Percentiles rank a stretch among this genome's conserved stretches.
phyloP scores from a whole-genome alignment of 2,113 vertebrate genomes.

The Oncorhynchus mykiss region DNA sequence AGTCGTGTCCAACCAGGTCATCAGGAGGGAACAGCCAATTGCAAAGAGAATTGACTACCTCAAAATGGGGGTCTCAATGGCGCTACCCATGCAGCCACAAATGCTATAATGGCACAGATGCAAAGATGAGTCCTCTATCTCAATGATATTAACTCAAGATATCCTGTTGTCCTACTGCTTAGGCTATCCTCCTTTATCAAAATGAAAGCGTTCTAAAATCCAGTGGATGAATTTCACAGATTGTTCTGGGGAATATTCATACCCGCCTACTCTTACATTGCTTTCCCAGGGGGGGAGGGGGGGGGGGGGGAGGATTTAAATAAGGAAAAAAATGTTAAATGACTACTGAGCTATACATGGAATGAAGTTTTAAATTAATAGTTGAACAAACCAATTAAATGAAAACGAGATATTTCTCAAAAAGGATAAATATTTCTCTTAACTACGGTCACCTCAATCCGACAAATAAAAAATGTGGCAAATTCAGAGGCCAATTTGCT shows the following conservation, averaged over 20 bases:
- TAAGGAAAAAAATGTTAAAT: too few relatives aligned
- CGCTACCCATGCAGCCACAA: too few relatives aligned
- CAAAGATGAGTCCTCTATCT: too few relatives aligned
- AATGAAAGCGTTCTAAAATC: neutral
- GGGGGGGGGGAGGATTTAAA: neutral
- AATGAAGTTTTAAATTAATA: neutral
- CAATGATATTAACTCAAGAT: neutral
- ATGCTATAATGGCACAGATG: too few relatives aligned
- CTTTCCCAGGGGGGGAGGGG: neutral
- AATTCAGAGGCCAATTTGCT: constrained; percentile 12
- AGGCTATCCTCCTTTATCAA: too few relatives aligned
- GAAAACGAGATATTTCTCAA: neutral
- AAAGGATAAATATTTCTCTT: constrained; percentile 18
- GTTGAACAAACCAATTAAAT: neutral
- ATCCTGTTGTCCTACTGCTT: too few relatives aligned
- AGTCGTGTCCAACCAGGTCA: too few relatives aligned
- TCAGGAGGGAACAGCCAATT: too few relatives aligned
- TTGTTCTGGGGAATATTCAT: neutral
- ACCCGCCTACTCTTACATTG: neutral
- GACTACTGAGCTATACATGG: constrained; percentile 3
- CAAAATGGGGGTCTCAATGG: too few relatives aligned
- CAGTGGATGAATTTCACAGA: neutral
- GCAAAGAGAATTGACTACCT: too few relatives aligned
- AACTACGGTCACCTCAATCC: constrained; percentile 18
- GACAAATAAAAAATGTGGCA: constrained; percentile 21